Base-by-base conservation (phyloP, 1,140 invertebrate species). In the Apocrypta bakeri region DNA sequence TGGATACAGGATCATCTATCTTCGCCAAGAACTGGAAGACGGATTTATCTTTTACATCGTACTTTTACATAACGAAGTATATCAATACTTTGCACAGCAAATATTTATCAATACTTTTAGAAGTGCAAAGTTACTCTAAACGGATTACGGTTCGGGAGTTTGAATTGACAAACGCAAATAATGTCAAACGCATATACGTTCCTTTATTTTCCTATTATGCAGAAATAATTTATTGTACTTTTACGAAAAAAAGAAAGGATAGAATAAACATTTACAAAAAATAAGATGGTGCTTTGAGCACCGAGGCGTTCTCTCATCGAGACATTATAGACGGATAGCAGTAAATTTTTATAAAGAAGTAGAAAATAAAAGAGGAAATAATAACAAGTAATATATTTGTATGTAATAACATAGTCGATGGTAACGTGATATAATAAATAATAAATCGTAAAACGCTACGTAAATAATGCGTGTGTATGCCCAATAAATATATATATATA, bases 361-460 rank as follows among this genome's bases (percentile, higher is more conserved):
- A 85, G 56, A 85, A 48, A 86, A 87, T 78, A 82, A 84, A 85
- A 76, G 33, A 79, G 85, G 86, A 84, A 86, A 88, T 89, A 87
- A 88, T 84, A 90, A 90, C 89, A 89, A 90, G 88, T 90, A 89
- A 85, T 85, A 83, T 79, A 86, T 88, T 82, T 82, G 78, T 84
- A 82, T 77, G 77, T 75, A 79, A 79, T 83, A 83, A 81, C 79
- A 87, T 85, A 88, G 85, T 85, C 86, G 85, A 90, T 89, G 89
- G 88, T 90, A 90, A 90, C 88, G 85, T 89, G 88, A 88, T 89
- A 88, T 85, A 90, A 90, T 90, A 90, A 89, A 90, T 87, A 86
- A 81, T 89, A 88, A 79, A 87, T 86, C 68, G 84, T 87, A 87
- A 88, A 75, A 80, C 73, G 73, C 83, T 85, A 83, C 75, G 84